Evolutionary conservation across 2,888 invertebrate species (phyloP).

Genomic region (Andrena fulva): DNA sequence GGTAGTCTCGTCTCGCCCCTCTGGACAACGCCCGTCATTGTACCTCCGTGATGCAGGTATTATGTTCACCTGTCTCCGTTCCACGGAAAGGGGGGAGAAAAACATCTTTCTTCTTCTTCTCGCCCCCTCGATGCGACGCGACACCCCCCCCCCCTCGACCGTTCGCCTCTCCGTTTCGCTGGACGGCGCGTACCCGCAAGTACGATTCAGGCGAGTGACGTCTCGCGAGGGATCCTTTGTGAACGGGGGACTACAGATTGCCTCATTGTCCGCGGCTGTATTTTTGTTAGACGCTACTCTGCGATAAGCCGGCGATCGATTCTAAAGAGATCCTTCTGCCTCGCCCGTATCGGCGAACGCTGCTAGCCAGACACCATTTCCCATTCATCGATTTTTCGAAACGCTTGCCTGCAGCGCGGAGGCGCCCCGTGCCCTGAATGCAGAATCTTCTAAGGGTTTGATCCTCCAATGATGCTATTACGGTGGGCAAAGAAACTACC

Average conservation of each 20-base stretch:
- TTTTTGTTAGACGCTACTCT: conserved; percentile 33
- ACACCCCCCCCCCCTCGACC: not conserved
- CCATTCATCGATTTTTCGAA: not conserved
- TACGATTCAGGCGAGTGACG: conserved; percentile 45
- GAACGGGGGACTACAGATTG: conserved; percentile 38
- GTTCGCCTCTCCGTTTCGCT: not conserved
- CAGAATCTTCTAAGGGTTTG: conserved; percentile 14
- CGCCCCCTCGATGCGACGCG: conserved; percentile 6
- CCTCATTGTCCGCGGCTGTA: conserved; percentile 22
- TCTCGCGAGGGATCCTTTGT: conserved; percentile 49
- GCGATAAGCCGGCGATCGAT: conserved; percentile 32
- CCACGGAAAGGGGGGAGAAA: conserved; percentile 18
- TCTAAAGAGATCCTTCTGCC: not conserved
- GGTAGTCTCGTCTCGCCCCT: conserved; percentile 48
- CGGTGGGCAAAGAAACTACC: not conserved
- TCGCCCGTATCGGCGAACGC: not conserved
- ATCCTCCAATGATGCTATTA: conserved; percentile 25
- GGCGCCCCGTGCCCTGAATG: not conserved
- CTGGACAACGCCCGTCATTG: conserved; percentile 64
- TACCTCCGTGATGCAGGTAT: conserved; percentile 62
- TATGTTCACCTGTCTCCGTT: conserved; percentile 73
- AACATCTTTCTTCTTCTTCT: conserved; percentile 18
- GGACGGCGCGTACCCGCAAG: conserved; percentile 40
- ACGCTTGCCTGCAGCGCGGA: not conserved
- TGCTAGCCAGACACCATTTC: not conserved